These are phyloP conservation scores for Nothobranchius furzeri DNA, from an alignment of 2,113 vertebrate species.

Conservation along the genomic window DNA sequence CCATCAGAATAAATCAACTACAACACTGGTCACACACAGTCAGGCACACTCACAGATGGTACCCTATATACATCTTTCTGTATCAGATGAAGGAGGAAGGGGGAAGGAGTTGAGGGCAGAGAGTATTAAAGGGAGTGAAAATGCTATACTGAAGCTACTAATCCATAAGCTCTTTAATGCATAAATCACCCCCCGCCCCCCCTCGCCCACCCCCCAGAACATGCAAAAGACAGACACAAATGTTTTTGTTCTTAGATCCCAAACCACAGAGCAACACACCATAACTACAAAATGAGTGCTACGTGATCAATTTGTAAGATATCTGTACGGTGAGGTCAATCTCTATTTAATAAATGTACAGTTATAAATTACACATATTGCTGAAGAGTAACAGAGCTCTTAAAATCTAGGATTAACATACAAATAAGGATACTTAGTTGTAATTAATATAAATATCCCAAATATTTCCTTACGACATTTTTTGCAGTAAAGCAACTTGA, in stretches of 20 bases:
- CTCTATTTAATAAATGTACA: not conserved
- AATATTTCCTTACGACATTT: not conserved
- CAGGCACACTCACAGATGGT: conserved; percentile 8
- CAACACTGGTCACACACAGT: not conserved
- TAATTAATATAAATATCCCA: not conserved
- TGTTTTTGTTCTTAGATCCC: conserved; percentile 8
- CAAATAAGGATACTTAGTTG: too few species aligned
- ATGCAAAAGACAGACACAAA: not conserved
- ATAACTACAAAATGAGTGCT: too few species aligned
- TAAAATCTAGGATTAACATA: too few species aligned
- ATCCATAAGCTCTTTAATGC: conserved; percentile 63
- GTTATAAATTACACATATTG: not conserved
- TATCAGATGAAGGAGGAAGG: conserved; percentile 26
- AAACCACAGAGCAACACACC: conserved; percentile 12
- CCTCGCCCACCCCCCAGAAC: conserved; percentile 13
- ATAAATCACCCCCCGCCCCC: conserved; percentile 5
- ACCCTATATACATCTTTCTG: conserved; percentile 24
- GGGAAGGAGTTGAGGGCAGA: conserved; percentile 14
- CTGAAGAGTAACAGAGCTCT: not conserved
- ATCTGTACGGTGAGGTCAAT: not conserved
- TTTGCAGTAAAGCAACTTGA: too few species aligned
- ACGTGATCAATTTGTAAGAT: not conserved
- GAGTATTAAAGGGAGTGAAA: conserved; percentile 33
- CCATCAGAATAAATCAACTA: conserved; percentile 36
- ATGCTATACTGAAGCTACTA: conserved; percentile 55